A percentile compares a stretch with the other conserved stretches of the same genome.
These are phyloP conservation scores for Philypnodon macrostomus DNA, from an alignment of 2,797 vertebrate genomes.

Conservation along the genomic window DNA sequence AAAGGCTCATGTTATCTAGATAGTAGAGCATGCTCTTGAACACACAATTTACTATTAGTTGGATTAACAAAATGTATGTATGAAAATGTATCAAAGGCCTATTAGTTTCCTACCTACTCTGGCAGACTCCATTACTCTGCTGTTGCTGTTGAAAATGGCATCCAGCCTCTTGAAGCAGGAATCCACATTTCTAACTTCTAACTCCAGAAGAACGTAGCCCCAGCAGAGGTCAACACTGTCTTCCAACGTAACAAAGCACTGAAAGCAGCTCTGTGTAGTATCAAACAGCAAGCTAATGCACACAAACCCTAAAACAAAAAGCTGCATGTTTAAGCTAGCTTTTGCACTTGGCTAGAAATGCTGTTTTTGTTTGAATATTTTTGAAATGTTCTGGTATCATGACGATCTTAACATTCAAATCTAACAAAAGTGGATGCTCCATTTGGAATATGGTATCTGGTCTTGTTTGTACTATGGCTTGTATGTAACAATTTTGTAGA, in stretches of 20 bases:
- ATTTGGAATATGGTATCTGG: slow-evolving; percentile 7
- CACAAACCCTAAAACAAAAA: slow-evolving; percentile 33
- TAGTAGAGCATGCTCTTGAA: too few species aligned
- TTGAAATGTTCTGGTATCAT: slow-evolving; percentile 2
- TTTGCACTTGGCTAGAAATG: neutral
- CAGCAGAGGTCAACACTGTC: slow-evolving; percentile 54
- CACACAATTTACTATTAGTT: too few species aligned
- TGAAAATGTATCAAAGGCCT: neutral
- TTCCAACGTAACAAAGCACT: slow-evolving; percentile 56
- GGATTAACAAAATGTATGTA: too few species aligned
- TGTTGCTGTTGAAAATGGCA: slow-evolving; percentile 60
- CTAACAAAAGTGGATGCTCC: neutral
- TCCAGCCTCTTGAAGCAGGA: slow-evolving; percentile 62
- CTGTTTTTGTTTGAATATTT: slow-evolving; percentile 2
- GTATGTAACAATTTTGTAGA: slow-evolving; percentile 29
- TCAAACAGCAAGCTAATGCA: slow-evolving; percentile 36
- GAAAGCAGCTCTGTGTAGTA: slow-evolving; percentile 58
- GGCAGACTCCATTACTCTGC: slow-evolving; percentile 56
- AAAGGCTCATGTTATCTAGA: too few species aligned
- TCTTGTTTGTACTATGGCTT: slow-evolving; percentile 17
- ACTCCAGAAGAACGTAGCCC: slow-evolving; percentile 47
- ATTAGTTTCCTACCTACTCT: slow-evolving; percentile 65
- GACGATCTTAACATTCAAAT: slow-evolving; percentile 7
- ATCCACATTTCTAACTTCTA: slow-evolving; percentile 53
- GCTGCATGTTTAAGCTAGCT: slow-evolving; percentile 49